Evolutionary conservation across 2,888 invertebrate species (phyloP).

Genomic region (Parnassius mnemosyne): DNA sequence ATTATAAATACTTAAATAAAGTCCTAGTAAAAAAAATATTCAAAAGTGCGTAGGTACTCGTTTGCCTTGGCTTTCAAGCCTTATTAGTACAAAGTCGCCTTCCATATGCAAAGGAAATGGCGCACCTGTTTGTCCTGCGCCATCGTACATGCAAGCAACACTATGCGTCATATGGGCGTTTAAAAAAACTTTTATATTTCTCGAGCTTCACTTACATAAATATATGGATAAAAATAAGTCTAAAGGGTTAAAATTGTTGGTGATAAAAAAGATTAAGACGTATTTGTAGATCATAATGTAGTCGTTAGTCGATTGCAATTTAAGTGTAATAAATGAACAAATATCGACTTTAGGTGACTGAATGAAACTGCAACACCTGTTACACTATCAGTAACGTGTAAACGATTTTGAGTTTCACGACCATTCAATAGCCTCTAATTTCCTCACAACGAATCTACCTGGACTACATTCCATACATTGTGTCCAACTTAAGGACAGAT

Average conservation of each 20-base stretch:
- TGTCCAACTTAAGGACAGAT: not conserved
- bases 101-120: slow-evolving; percentile 18
- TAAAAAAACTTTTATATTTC: too few relatives aligned
- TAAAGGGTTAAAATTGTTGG: too few relatives aligned
- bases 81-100: slow-evolving; percentile 12
- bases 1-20: too few relatives aligned
- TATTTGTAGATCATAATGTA: too few relatives aligned
- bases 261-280: too few relatives aligned
- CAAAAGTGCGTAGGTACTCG: not conserved
- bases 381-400: not conserved
- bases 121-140: slow-evolving; percentile 13
- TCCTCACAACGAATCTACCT: slow-evolving; percentile 6
- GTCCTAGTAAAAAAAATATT: too few relatives aligned
- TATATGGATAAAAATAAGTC: too few relatives aligned
- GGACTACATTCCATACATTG: slow-evolving; percentile 15
- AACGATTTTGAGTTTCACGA: slow-evolving; percentile 12
- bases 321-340: too few relatives aligned
- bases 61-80: slow-evolving; percentile 16
- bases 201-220: too few relatives aligned
- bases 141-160: not conserved
- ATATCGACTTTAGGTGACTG: too few relatives aligned
- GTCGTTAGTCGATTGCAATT: too few relatives aligned
- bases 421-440: slow-evolving; percentile 13
- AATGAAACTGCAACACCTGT: too few relatives aligned
- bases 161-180: not conserved